Conservation (phyloP, 1,140 invertebrate genomes). For the Berghia stephanieae region DNA sequence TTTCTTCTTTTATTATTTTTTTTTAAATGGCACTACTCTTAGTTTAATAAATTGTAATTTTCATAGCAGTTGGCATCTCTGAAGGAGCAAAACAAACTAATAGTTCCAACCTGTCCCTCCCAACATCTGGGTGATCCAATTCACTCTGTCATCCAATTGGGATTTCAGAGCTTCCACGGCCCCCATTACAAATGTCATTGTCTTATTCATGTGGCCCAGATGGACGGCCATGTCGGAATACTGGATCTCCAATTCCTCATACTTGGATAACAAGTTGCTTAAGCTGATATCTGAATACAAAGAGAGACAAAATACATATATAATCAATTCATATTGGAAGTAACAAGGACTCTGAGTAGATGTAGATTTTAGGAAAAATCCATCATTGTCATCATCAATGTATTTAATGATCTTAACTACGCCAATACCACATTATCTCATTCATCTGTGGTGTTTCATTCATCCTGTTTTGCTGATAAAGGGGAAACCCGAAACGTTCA, state of each 20-base stretch:
- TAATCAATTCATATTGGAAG: background rate
- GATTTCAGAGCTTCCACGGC: slow-evolving; percentile 69
- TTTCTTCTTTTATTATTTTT: too few relatives aligned
- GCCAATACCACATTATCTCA: too few relatives aligned
- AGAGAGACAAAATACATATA: background rate
- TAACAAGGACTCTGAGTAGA: background rate
- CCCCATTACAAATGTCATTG: slow-evolving; percentile 70
- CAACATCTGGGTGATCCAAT: slow-evolving; percentile 71
- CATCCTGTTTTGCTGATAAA: too few relatives aligned
- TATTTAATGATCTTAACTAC: background rate
- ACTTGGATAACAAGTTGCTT: slow-evolving; percentile 70
- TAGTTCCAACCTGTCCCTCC: slow-evolving; percentile 69
- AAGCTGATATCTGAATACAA: slow-evolving; percentile 69
- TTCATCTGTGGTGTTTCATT: too few relatives aligned
- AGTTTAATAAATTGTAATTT: too few relatives aligned
- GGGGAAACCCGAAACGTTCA: too few relatives aligned
- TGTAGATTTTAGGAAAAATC: background rate
- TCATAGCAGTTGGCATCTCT: too few relatives aligned
- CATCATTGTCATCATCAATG: too few relatives aligned
- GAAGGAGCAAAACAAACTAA: background rate
- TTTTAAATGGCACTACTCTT: too few relatives aligned
- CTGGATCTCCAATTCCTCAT: slow-evolving; percentile 69
- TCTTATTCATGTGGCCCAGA: slow-evolving; percentile 73
- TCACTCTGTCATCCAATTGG: slow-evolving; percentile 70
- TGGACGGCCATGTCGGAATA: slow-evolving; percentile 72